A percentile compares a stretch with the other conserved stretches of the same genome.
These are phyloP conservation scores for Tachystola acroxantha DNA, from an alignment of 2,888 invertebrate species.

Conservation along the genomic window DNA sequence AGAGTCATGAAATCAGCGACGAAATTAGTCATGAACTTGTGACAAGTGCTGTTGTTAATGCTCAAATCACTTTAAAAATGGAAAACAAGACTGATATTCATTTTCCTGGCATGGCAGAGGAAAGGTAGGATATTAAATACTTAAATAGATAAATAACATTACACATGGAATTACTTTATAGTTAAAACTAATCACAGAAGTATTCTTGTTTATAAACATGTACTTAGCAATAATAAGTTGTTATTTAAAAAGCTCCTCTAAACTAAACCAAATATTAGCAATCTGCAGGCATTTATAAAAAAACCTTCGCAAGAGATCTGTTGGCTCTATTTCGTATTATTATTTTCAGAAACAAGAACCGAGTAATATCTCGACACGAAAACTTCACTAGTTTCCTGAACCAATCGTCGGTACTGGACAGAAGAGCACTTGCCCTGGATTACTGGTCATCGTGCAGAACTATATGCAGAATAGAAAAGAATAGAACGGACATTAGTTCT, in stretches of 20 bases:
- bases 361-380: conserved; percentile 47
- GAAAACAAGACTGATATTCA: conserved; percentile 27
- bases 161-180: too few relatives aligned
- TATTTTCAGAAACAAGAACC: conserved; percentile 68
- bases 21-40: conserved; percentile 42
- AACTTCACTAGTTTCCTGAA: conserved; percentile 70
- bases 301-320: too few relatives aligned
- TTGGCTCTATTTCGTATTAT: too few relatives aligned
- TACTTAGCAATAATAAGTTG: too few relatives aligned
- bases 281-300: too few relatives aligned
- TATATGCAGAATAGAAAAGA: conserved; percentile 83
- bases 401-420: conserved; percentile 65
- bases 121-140: conserved; percentile 42
- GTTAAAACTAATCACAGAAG: too few relatives aligned
- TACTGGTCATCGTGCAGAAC: conserved; percentile 83
- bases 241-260: too few relatives aligned
- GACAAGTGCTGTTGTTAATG: conserved; percentile 27
- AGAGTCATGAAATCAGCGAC: conserved; percentile 33
- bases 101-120: conserved; percentile 41
- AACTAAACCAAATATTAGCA: too few relatives aligned
- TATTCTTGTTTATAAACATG: too few relatives aligned
- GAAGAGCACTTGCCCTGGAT: conserved; percentile 79
- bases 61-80: conserved; percentile 29
- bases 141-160: too few relatives aligned
- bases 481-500: conserved; percentile 72